phyloP scores from a whole-genome alignment of 2,888 invertebrate genomes.

The Zygothrica quintamaculata region DNA sequence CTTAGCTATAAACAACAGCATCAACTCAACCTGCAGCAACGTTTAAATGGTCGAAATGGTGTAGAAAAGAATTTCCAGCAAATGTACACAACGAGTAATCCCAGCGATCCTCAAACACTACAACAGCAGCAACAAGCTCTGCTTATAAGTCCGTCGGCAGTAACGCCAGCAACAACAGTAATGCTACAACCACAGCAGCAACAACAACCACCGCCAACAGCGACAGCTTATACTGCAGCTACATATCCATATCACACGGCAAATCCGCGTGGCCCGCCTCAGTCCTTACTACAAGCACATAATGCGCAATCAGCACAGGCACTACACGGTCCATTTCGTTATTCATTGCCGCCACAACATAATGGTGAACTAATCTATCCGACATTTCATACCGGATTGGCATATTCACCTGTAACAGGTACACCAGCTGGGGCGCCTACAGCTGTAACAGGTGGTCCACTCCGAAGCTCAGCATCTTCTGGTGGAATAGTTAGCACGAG shows the following conservation, averaged over 20 bases:
- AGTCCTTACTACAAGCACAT: slow-evolving; percentile 78
- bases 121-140: slow-evolving; percentile 68
- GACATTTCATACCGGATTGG: slow-evolving; percentile 74
- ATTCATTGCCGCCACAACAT: slow-evolving; percentile 85
- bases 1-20: slow-evolving; percentile 82
- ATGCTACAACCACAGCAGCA: slow-evolving; percentile 76
- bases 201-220: slow-evolving; percentile 50
- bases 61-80: slow-evolving; percentile 70
- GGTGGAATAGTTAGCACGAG: slow-evolving; percentile 60
- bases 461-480: slow-evolving; percentile 49
- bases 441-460: slow-evolving; percentile 70
- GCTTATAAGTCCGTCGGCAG: slow-evolving; percentile 82
- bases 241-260: slow-evolving; percentile 82
- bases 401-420: slow-evolving; percentile 73
- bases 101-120: slow-evolving; percentile 51
- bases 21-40: slow-evolving; percentile 79
- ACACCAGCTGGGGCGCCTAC: slow-evolving; percentile 59
- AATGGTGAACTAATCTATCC: slow-evolving; percentile 87
- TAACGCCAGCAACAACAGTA: slow-evolving; percentile 69
- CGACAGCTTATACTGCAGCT: slow-evolving; percentile 64
- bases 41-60: slow-evolving; percentile 82
- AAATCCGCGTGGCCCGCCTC: slow-evolving; percentile 66
- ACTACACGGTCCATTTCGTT: slow-evolving; percentile 76
- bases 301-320: slow-evolving; percentile 77
- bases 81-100: slow-evolving; percentile 70